Percentiles rank a stretch among this genome's conserved stretches.
phyloP scores from a whole-genome alignment of 2,113 vertebrate genomes.

The Actenoides lindsayi region DNA sequence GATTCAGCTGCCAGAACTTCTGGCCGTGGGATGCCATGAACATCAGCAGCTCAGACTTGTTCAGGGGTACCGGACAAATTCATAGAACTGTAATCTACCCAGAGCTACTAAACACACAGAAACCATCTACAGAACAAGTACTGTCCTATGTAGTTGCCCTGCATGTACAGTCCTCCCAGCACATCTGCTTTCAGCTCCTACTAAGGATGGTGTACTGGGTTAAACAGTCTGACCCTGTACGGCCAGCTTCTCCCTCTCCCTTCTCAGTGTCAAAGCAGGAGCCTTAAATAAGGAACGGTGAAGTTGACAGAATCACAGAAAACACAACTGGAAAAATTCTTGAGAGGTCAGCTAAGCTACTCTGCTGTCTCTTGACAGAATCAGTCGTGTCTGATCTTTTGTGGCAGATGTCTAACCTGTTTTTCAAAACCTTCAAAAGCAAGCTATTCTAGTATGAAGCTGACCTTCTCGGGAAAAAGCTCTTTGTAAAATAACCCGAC shows the following conservation, averaged over 20 bases:
- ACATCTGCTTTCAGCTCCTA: not conserved
- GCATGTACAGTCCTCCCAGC: not conserved
- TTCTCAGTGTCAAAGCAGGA: not conserved
- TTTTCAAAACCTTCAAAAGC: constrained; percentile 43
- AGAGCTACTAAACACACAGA: not conserved
- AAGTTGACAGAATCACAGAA: constrained; percentile 5
- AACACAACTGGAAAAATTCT: constrained; percentile 12
- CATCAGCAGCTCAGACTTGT: not conserved
- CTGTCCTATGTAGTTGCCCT: not conserved
- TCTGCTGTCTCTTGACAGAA: constrained; percentile 20
- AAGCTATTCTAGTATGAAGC: not conserved
- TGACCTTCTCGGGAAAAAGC: not conserved
- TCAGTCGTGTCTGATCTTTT: not conserved
- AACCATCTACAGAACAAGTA: not conserved
- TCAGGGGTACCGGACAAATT: not conserved
- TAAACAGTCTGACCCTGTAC: not conserved
- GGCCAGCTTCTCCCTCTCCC: not conserved
- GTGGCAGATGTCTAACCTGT: constrained; percentile 30
- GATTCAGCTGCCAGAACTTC: not conserved
- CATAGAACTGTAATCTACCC: not conserved
- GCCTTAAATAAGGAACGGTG: not conserved
- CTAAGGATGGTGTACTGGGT: not conserved
- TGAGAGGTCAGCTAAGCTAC: constrained; percentile 37
- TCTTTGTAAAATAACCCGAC: constrained; percentile 13
- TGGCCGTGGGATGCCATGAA: not conserved